Evolutionary conservation across 2,797 vertebrate species (phyloP).

Genomic region (Lepus townsendii): DNA sequence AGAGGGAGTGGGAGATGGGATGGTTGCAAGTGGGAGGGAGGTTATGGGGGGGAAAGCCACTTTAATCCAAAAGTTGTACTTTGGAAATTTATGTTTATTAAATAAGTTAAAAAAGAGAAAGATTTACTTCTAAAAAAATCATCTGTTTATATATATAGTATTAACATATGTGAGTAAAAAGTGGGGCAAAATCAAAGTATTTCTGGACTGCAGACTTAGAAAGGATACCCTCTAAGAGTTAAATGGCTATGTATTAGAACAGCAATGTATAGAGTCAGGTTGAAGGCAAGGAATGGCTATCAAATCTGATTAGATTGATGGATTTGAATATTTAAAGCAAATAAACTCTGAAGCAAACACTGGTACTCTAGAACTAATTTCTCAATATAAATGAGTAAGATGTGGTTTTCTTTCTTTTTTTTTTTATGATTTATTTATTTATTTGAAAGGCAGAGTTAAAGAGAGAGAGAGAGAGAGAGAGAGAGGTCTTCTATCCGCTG

Average conservation of each 20-base stretch:
- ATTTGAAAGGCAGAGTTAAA: no score
- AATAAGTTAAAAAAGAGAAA: no score
- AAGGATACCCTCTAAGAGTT: constrained; percentile 4
- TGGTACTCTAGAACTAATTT: constrained; percentile 27
- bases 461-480: no score
- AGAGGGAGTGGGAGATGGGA: no score
- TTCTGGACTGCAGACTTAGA: not conserved
- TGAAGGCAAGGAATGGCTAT: constrained; percentile 43
- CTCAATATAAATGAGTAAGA: constrained; percentile 42
- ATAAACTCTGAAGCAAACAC: not conserved
- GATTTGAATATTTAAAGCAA: constrained; percentile 52
- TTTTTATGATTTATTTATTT: no score
- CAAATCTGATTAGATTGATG: constrained; percentile 11
- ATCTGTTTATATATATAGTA: not conserved
- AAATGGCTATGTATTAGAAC: not conserved
- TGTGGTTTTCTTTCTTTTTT: no score
- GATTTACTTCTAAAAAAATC: constrained; percentile 5
- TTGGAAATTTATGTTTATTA: no score
- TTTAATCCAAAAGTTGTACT: no score
- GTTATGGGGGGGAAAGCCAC: no score
- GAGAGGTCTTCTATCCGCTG: no score
- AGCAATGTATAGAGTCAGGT: not conserved
- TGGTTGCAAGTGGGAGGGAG: no score
- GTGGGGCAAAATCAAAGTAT: not conserved
- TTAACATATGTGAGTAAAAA: not conserved